Conservation (phyloP, 2,797 vertebrate species). For the Notamacropus eugenii region DNA sequence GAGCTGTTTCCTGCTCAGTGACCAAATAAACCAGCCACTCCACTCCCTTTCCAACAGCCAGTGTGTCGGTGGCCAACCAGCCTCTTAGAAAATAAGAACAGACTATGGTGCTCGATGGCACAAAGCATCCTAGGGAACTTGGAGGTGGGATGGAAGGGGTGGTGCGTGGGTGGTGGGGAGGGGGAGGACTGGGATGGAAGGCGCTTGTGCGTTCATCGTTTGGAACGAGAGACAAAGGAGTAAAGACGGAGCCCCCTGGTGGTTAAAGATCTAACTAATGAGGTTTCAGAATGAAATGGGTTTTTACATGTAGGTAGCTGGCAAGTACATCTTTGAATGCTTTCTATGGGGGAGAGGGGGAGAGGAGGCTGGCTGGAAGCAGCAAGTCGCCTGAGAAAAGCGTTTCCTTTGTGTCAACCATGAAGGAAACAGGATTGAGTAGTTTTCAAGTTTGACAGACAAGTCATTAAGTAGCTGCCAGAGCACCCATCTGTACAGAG, state of each 20-base stretch:
- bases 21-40: slow-evolving; percentile 48
- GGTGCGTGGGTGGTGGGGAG: not conserved
- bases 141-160: slow-evolving; percentile 2
- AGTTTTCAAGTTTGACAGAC: not conserved
- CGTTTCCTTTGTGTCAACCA: slow-evolving; percentile 41
- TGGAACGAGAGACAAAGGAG: slow-evolving; percentile 31
- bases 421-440: fast-evolving
- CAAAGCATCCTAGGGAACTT: slow-evolving; percentile 61
- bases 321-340: slow-evolving; percentile 10
- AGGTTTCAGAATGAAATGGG: slow-evolving; percentile 30
- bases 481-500: not conserved
- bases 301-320: not conserved
- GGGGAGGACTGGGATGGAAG: not conserved
- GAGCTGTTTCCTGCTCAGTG: slow-evolving; percentile 55
- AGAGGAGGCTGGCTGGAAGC: slow-evolving; percentile 1
- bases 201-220: slow-evolving; percentile 58
- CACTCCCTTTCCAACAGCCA: slow-evolving; percentile 37
- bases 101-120: slow-evolving; percentile 50
- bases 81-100: slow-evolving; percentile 43
- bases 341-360: not conserved
- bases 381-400: slow-evolving; percentile 49
- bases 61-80: slow-evolving; percentile 4
- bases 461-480: not conserved
- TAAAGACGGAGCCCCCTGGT: slow-evolving; percentile 41
- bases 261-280: slow-evolving; percentile 55